Conservation (phyloP, 2,113 vertebrate species). For the Labeo rohita region DNA sequence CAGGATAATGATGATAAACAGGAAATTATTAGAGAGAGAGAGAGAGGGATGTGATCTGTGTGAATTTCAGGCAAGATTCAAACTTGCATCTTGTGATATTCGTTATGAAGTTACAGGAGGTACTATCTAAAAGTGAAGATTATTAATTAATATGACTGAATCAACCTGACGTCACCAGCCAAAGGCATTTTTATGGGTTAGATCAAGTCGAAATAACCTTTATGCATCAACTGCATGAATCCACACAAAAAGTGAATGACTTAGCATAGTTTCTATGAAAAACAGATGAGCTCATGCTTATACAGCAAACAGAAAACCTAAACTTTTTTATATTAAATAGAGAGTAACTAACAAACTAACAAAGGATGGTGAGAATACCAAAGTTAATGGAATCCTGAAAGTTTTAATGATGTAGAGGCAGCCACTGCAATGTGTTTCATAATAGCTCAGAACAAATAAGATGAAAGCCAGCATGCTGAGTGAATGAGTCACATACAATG, state of each 20-base stretch:
- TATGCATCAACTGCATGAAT: background rate
- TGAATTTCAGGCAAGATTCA: background rate
- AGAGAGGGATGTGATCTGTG: background rate
- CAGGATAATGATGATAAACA: background rate
- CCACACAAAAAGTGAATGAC: background rate
- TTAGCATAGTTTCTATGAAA: background rate
- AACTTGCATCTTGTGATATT: background rate
- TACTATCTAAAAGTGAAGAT: background rate
- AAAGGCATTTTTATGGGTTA: background rate
- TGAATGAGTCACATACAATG: background rate
- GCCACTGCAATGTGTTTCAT: background rate
- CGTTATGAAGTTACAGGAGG: too few relatives aligned
- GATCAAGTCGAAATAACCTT: background rate
- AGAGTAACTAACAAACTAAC: background rate
- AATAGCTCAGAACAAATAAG: conserved; percentile 22
- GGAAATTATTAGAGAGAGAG: background rate
- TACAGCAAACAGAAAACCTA: background rate
- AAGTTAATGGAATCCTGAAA: background rate
- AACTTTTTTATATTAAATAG: background rate
- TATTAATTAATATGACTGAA: background rate
- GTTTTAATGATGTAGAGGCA: background rate
- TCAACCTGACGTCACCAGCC: background rate
- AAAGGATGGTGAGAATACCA: too few relatives aligned
- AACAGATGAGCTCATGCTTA: background rate
- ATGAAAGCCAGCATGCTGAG: conserved; percentile 7